Base-by-base conservation (phyloP, 2,797 vertebrate genomes). In the Microcaecilia unicolor region DNA sequence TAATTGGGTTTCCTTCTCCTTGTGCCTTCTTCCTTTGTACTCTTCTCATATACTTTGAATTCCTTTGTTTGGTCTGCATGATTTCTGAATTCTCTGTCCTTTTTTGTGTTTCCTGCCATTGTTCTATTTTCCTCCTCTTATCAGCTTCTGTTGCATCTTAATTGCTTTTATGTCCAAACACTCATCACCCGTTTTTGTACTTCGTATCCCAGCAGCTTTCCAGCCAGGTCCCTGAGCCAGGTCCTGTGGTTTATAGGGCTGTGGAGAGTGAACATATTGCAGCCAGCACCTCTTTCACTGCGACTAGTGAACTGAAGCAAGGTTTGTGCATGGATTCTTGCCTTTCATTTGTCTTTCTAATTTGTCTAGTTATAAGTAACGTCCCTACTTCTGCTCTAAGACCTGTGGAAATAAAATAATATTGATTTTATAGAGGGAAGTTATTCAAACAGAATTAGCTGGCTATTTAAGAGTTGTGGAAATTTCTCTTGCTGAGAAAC, bases 171-270 rank as follows among this genome's bases (percentile, higher is more conserved):
- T 74, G 72, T 85, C 72, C 72, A 26, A 82, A 74, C 51, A 63
- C 86, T 88, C 85, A 82, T 90, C 85, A 84, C 87, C 81, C 84
- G 88, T 78, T 90, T 87, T 85, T 96, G 80, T 91, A 78, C 89
- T 89, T 92, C 81, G 76, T 78, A 89, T 81, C 81, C 50, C 87
- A 88, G 85, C 90, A 92, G 86, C 85, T 84, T 67, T 66, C 88
- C 79, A 87, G 84, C 87, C 85, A 82, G 71, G 61, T 62, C 42
- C 76, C 75, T 0, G 83, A 86, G 64, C 81, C 76, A 54, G 62
- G 77, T 59, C 78, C 81, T 34, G 48, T 61, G 40, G 57, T 59
- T 23, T 76, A 78, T 10, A 82, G 80, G 73, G 65, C 72, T 15
- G 45, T 63, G 67, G 87, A 88, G 72, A 80, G 44, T 59, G 18